Evolutionary conservation across 2,888 invertebrate species (phyloP), one percentile per base, ranked within the genome.

Genomic region (Lydus trimaculatus): DNA sequence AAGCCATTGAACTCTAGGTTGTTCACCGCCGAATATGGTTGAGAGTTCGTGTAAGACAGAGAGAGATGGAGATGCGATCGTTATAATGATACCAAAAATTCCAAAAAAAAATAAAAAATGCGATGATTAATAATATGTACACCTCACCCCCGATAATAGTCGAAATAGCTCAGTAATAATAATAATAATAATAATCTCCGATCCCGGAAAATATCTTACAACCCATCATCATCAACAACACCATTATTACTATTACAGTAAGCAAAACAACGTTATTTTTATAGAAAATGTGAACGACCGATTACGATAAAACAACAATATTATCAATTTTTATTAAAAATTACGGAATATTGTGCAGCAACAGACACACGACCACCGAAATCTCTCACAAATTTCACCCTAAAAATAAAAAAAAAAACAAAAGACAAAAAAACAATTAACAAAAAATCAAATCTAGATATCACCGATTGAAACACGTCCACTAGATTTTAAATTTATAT

Each of bases 1-100:
- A 73, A 83, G 84, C 79, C 85, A 82, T 81, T 84, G 85, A 85
- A 84, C 85, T 78, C 81, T 80, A 82, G 85, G 84, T 85, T 84
- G 82, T 82, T 84, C 81, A 84, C 84, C 84, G 83, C 84, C 84
- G 79, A 84, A 84, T 83, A 83, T 83, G 81, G 82, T 78, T 79
- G 81, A 82, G 79, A 84, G 84, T 83, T 83, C 83, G 81, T 80
- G 77, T 79, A 80, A 82, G 79, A 75, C 77, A 78, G 75, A 78
- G 78, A 78, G 1, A 33, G 33, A 33, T 33, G 8, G 43, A 43
- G 17, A 43, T 75, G 75, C 77, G 77, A 75, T 77, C 73, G 72
- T 73, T 73, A 70, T 69, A 72, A 43, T n/a, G n/a, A n/a, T n/a
- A 58, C 63, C 52, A 61, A 67, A 67, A 67, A 67, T 67, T 69